Evolutionary conservation across 2,113 vertebrate species (phyloP).

Genomic region (Rattus norvegicus): GRCr8 NC_086027.1:88489501-88490000

Average conservation of each 20-base stretch:
- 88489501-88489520: conserved; percentile 67
- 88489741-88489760: neutral
- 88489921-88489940: neutral
- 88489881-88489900: neutral
- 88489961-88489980: neutral
- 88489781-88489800: neutral
- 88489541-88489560: conserved; percentile 62
- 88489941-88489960: neutral
- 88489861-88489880: neutral
- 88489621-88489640: conserved; percentile 74
- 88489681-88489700: conserved; percentile 70
- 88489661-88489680: conserved; percentile 64
- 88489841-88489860: neutral
- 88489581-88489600: conserved; percentile 50
- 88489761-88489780: conserved; percentile 43
- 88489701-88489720: conserved; percentile 60
- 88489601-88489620: conserved; percentile 72
- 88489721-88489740: conserved; percentile 38
- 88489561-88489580: conserved; percentile 75
- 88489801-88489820: neutral
- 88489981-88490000: conserved; percentile 34
- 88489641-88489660: conserved; percentile 68
- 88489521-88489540: conserved; percentile 73
- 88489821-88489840: neutral
- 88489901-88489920: neutral